Evolutionary conservation across 2,888 invertebrate genomes (phyloP).

Genomic region (Andrena bucephala): DNA sequence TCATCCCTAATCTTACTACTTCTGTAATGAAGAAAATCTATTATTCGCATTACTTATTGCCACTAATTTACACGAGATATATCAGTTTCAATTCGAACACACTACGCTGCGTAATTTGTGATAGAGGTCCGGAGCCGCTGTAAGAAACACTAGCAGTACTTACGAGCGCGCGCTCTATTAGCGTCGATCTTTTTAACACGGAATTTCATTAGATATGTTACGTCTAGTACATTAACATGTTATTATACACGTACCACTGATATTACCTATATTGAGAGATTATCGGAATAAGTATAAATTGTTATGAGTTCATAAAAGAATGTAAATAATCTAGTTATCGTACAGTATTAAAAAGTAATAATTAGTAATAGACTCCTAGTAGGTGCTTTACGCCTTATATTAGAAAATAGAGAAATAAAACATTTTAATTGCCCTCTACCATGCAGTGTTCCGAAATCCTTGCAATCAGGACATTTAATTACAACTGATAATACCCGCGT

Average conservation of each 20-base stretch:
- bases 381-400: conserved; percentile 79
- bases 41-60: conserved; percentile 27
- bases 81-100: conserved; percentile 68
- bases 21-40: conserved; percentile 18
- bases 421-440: conserved; percentile 76
- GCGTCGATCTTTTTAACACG: conserved; percentile 48
- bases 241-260: conserved; percentile 70
- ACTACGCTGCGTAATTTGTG: conserved; percentile 73
- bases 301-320: conserved; percentile 76
- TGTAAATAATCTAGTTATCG: conserved; percentile 83
- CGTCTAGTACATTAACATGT: conserved; percentile 59
- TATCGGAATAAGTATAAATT: conserved; percentile 75
- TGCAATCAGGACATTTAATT: background rate
- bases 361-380: conserved; percentile 78
- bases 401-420: conserved; percentile 78
- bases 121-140: conserved; percentile 75
- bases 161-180: conserved; percentile 50
- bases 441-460: conserved; percentile 29
- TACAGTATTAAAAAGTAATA: conserved; percentile 84
- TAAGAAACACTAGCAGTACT: conserved; percentile 63
- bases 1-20: conserved; percentile 50
- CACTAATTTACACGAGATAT: conserved; percentile 43
- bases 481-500: background rate
- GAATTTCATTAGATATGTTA: conserved; percentile 54
- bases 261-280: conserved; percentile 79